Percentiles rank a stretch among this genome's conserved stretches.
Evolutionary conservation across 2,888 invertebrate genomes (phyloP).

Genomic region (Scaptomyza parva): DNA sequence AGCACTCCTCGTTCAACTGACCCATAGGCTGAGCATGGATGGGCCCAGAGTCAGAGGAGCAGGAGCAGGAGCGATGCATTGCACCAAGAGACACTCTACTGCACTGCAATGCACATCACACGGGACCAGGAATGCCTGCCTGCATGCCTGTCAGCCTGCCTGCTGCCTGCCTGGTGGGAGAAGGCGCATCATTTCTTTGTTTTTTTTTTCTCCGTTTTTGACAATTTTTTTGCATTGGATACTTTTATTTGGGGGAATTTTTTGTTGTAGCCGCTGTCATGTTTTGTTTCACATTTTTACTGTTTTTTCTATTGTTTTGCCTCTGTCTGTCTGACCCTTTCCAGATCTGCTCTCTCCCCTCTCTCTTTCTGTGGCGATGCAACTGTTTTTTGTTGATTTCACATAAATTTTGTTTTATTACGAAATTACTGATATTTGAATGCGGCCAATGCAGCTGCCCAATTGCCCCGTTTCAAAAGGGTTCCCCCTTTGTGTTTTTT

Average conservation of each 20-base stretch:
- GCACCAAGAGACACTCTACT: background rate
- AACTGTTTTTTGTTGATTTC: slow-evolving; percentile 40
- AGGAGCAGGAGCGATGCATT: background rate
- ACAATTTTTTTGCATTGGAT: slow-evolving; percentile 46
- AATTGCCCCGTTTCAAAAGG: background rate
- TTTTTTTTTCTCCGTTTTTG: slow-evolving; percentile 35
- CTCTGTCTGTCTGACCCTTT: slow-evolving; percentile 72
- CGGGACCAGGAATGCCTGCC: background rate
- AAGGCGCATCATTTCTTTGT: slow-evolving; percentile 12
- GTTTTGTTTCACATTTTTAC: slow-evolving; percentile 42
- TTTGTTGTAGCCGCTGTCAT: slow-evolving; percentile 30
- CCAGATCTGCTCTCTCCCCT: slow-evolving; percentile 23
- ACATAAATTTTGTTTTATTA: slow-evolving; percentile 74
- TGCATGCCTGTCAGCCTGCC: too few relatives aligned
- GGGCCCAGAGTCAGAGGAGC: background rate
- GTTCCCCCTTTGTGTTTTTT: slow-evolving; percentile 15
- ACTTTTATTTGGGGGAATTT: background rate
- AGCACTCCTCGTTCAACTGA: slow-evolving; percentile 36
- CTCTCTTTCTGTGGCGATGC: background rate
- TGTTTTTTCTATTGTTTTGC: slow-evolving; percentile 39
- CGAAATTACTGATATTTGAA: slow-evolving; percentile 67
- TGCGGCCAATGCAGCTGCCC: slow-evolving; percentile 19
- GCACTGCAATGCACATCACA: background rate
- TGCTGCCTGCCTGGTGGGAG: background rate
- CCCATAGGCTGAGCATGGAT: slow-evolving; percentile 27